phyloP scores from a whole-genome alignment of 2,113 vertebrate genomes.

The Leptobrachium ailaonicum region DNA sequence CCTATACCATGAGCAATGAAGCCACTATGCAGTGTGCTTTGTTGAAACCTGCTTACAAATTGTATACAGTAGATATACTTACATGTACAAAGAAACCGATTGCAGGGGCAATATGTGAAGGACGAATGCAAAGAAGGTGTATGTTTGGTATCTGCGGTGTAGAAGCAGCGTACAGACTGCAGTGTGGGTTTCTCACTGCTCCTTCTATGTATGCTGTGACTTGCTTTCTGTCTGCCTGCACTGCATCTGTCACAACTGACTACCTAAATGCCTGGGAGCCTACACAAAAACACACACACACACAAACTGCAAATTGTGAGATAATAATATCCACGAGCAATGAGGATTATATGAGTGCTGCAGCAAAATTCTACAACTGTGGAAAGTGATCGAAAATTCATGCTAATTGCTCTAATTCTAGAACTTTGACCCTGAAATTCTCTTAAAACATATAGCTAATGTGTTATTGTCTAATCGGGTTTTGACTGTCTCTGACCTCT shows the following conservation, averaged over 20 bases:
- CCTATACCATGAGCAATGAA: too few species aligned
- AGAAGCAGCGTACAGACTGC: slow-evolving; percentile 49
- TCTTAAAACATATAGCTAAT: too few species aligned
- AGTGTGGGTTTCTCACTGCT: slow-evolving; percentile 54
- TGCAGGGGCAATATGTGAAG: slow-evolving; percentile 51
- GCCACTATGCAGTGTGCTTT: too few species aligned
- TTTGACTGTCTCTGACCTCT: too few species aligned
- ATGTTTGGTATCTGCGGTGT: slow-evolving; percentile 49
- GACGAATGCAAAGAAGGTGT: slow-evolving; percentile 50
- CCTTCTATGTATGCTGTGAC: slow-evolving; percentile 59
- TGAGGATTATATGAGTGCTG: too few species aligned
- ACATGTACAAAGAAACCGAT: slow-evolving; percentile 59
- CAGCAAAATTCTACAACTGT: too few species aligned
- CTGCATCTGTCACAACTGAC: slow-evolving; percentile 69
- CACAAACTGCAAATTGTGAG: not conserved
- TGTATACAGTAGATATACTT: slow-evolving; percentile 55
- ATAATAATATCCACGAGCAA: too few species aligned
- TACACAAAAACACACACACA: not conserved
- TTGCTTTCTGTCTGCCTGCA: slow-evolving; percentile 57
- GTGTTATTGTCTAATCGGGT: too few species aligned
- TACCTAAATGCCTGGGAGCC: slow-evolving; percentile 27
- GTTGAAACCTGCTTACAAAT: too few species aligned
- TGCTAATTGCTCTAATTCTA: too few species aligned
- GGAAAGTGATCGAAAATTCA: too few species aligned
- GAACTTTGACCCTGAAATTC: too few species aligned